Evolutionary conservation across 2,113 vertebrate genomes (phyloP).

Genomic region (Aviceda subcristata): DNA sequence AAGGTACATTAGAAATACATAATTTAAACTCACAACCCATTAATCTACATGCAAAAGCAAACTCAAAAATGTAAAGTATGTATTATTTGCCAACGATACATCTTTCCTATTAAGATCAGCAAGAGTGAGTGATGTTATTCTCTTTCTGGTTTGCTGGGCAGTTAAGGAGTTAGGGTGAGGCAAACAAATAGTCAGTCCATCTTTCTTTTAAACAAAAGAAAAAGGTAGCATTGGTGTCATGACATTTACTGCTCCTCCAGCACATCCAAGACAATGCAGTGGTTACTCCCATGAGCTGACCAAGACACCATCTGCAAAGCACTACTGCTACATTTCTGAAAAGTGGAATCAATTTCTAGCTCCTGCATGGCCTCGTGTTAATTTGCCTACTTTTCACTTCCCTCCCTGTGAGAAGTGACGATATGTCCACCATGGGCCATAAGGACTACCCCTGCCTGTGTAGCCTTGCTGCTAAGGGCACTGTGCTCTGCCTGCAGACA

Average conservation of each 20-base stretch:
- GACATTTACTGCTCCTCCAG: not conserved
- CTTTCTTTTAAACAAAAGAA: not conserved
- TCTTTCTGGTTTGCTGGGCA: not conserved
- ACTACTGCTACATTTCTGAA: not conserved
- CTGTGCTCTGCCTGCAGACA: not conserved
- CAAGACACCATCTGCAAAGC: not conserved
- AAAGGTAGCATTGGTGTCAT: not conserved
- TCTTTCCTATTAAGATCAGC: not conserved
- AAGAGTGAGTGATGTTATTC: not conserved
- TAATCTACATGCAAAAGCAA: not conserved
- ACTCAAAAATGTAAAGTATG: not conserved
- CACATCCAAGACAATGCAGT: not conserved
- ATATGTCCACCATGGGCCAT: rapidly evolving
- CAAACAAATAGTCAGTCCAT: not conserved
- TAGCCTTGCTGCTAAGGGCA: too few species aligned
- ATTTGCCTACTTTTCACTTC: not conserved
- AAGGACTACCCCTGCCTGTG: not conserved
- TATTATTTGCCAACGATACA: not conserved
- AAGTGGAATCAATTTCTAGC: not conserved
- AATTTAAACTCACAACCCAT: not conserved
- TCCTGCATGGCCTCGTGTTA: not conserved
- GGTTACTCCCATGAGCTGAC: not conserved
- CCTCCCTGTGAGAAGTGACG: not conserved
- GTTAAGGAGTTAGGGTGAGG: not conserved
- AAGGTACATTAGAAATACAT: not conserved